Percentiles rank a stretch among this genome's conserved stretches.
These are phyloP conservation scores for Drosophila diplacantha DNA, from an alignment of 2,888 invertebrate species.

Conservation along the genomic window DNA sequence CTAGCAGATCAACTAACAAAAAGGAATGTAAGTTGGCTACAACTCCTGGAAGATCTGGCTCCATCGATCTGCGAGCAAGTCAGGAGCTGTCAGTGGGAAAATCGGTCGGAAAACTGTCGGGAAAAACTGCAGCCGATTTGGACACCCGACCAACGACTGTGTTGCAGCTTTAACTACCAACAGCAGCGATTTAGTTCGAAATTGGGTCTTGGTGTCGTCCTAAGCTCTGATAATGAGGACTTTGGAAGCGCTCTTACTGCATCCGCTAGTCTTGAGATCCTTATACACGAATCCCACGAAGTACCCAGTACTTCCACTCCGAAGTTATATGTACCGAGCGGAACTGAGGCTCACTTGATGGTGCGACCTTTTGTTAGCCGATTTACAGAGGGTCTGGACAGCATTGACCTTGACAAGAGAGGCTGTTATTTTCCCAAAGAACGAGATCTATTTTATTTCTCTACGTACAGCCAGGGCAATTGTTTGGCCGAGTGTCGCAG, in stretches of 20 bases:
- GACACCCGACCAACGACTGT: conserved; percentile 78
- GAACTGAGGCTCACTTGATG: conserved; percentile 80
- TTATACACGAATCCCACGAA: conserved; percentile 82
- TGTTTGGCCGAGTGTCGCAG: conserved; percentile 81
- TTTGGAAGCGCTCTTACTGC: conserved; percentile 80
- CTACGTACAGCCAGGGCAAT: conserved; percentile 82
- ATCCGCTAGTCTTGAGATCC: conserved; percentile 81
- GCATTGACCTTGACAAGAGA: conserved; percentile 77
- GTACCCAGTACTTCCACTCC: conserved; percentile 80
- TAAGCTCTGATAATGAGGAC: conserved; percentile 80
- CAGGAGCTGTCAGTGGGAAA: conserved; percentile 81
- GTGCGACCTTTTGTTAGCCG: conserved; percentile 81
- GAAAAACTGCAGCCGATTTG: conserved; percentile 79
- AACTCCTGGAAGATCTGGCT: conserved; percentile 74
- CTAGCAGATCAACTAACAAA: not conserved
- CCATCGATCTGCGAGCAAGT: conserved; percentile 80
- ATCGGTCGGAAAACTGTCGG: conserved; percentile 79
- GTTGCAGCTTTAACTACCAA: conserved; percentile 83
- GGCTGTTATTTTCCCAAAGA: conserved; percentile 82
- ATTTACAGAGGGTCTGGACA: conserved; percentile 79
- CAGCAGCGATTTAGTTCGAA: conserved; percentile 79
- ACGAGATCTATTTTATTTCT: conserved; percentile 69
- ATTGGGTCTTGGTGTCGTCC: conserved; percentile 81
- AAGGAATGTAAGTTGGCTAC: conserved; percentile 53
- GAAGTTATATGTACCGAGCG: conserved; percentile 79